Percentiles rank a stretch among this genome's conserved stretches.
phyloP scores from a whole-genome alignment of 1,140 invertebrate species.

The Penaeus chinensis region DNA sequence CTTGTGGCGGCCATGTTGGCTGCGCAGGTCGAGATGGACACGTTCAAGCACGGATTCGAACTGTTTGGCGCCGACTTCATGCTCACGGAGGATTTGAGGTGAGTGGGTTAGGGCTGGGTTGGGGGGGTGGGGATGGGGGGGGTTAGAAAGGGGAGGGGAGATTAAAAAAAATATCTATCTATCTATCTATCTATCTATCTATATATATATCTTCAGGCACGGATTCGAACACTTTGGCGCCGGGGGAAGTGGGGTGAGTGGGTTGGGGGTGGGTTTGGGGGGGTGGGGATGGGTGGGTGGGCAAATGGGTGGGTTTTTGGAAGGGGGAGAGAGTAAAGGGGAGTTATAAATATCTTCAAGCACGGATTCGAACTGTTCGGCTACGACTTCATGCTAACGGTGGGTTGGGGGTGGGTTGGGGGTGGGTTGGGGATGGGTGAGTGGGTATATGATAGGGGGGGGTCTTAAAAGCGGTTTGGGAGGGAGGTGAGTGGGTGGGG shows the following conservation, averaged over 20 bases:
- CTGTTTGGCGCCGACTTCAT: conserved; percentile 95
- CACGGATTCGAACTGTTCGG: conserved; percentile 94
- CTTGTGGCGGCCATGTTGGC: conserved; percentile 87
- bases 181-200: no score
- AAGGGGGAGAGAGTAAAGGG: no score
- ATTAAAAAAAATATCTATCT: no score
- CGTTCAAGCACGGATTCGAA: conserved; percentile 89
- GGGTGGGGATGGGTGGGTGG: no score
- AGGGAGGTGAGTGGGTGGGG: conserved; percentile 71
- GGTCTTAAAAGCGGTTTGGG: conserved; percentile 66
- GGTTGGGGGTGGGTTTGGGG: no score
- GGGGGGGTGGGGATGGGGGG: no score
- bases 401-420: conserved; percentile 74
- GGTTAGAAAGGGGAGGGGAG: no score
- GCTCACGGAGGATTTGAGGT: conserved; percentile 83
- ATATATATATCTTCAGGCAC: no score
- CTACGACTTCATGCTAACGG: conserved; percentile 90
- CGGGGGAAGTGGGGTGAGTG: no score
- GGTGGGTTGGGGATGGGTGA: neutral
- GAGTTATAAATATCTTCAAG: conserved; percentile 74
- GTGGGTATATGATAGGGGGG: no score
- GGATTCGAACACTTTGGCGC: no score
- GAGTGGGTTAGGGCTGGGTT: neutral
- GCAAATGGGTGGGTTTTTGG: no score
- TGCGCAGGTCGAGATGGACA: conserved; percentile 84